phyloP scores from a whole-genome alignment of 2,797 vertebrate species.

The Meriones psammophilus region DNA sequence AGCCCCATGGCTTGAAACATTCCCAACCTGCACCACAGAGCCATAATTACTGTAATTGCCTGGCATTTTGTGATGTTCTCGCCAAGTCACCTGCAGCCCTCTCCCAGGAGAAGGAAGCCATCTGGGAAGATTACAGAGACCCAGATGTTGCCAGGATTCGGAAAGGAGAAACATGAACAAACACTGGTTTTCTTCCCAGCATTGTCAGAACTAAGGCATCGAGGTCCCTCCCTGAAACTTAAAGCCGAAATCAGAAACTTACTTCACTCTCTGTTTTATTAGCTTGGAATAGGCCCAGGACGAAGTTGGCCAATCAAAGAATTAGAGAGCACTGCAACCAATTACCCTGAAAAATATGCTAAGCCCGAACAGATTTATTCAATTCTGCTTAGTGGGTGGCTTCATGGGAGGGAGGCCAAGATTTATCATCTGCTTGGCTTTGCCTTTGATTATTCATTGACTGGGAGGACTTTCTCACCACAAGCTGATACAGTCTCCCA shows the following conservation, averaged over 20 bases:
- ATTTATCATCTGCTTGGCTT: constrained; percentile 67
- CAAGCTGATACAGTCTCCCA: constrained; percentile 60
- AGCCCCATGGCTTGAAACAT: background rate
- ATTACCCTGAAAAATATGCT: constrained; percentile 85
- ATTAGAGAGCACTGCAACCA: constrained; percentile 82
- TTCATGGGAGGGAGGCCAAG: constrained; percentile 80
- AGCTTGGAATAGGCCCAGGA: constrained; percentile 72
- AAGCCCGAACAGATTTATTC: constrained; percentile 72
- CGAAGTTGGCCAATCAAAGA: constrained; percentile 79
- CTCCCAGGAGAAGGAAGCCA: background rate
- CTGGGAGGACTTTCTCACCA: constrained; percentile 74
- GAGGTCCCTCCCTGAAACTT: constrained; percentile 58
- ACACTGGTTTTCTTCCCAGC: background rate
- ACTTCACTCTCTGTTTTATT: constrained; percentile 82
- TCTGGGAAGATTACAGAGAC: background rate
- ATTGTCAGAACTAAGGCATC: background rate
- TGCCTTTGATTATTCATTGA: constrained; percentile 77
- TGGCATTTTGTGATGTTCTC: background rate
- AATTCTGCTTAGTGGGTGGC: constrained; percentile 72
- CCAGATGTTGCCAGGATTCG: background rate
- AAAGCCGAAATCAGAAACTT: constrained; percentile 76
- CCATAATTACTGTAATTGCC: constrained; percentile 13
- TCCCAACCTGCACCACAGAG: background rate
- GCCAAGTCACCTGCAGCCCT: constrained; percentile 24
- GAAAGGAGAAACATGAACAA: background rate